These are phyloP conservation scores for Sylvietta virens DNA, from an alignment of 2,113 vertebrate species.

Conservation along the genomic window DNA sequence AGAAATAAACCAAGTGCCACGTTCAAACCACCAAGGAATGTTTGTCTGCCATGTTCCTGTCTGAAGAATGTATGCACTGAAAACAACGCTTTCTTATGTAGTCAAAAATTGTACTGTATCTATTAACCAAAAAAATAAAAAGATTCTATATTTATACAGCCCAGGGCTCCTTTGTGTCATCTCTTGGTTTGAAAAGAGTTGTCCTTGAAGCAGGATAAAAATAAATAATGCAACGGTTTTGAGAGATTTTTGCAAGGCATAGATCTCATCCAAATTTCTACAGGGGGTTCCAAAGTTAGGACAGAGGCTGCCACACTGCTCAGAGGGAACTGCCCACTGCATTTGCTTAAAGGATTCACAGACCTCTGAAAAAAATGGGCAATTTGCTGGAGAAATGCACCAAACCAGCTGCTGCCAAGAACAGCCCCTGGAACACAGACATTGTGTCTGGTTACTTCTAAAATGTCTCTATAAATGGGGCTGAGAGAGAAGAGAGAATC, in stretches of 20 bases:
- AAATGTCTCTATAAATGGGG: background rate
- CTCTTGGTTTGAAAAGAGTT: background rate
- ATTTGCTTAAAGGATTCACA: background rate
- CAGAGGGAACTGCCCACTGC: background rate
- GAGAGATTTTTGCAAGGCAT: background rate
- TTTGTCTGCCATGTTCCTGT: slow-evolving; percentile 39
- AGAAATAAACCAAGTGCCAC: background rate
- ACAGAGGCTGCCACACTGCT: background rate
- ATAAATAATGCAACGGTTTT: background rate
- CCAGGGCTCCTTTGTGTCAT: slow-evolving; percentile 29
- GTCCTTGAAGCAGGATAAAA: slow-evolving; percentile 15
- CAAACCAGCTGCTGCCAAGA: background rate
- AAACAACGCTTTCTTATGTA: slow-evolving; percentile 67
- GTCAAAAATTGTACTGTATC: slow-evolving; percentile 66
- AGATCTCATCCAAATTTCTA: background rate
- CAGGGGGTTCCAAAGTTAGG: background rate
- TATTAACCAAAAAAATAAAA: slow-evolving; percentile 75
- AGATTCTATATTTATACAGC: slow-evolving; percentile 75
- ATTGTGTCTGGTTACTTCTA: background rate
- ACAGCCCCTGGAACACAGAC: background rate
- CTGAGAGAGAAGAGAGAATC: background rate
- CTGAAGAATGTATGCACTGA: slow-evolving; percentile 75
- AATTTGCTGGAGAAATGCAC: background rate
- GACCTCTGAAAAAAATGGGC: background rate
- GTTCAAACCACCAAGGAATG: slow-evolving; percentile 8